A percentile compares a stretch with the other conserved stretches of the same genome.
Evolutionary conservation across 2,888 invertebrate species (phyloP).

Genomic region (Cordilura impudica): DNA sequence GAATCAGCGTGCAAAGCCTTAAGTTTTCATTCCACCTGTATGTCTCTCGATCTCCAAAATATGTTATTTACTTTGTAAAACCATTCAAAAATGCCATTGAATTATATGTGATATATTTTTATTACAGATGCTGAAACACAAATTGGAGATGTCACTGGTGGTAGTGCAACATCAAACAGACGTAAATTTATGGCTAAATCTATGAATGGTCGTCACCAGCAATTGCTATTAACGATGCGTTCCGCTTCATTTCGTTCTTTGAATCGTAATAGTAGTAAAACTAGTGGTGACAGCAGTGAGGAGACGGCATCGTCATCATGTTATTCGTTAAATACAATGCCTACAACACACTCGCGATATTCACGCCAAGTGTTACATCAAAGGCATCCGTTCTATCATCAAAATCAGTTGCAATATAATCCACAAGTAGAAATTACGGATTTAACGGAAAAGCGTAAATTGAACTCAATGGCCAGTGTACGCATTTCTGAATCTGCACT

Average conservation of each 20-base stretch:
- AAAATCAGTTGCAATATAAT: constrained; percentile 39
- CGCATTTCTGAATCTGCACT: constrained; percentile 70
- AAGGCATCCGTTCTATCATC: constrained; percentile 43
- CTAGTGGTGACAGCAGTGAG: constrained; percentile 17
- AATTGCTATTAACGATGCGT: constrained; percentile 67
- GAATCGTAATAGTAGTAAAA: constrained; percentile 61
- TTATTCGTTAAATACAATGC: constrained; percentile 35
- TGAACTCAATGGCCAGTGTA: constrained; percentile 68
- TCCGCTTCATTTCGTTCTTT: constrained; percentile 69
- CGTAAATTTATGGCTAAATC: not conserved
- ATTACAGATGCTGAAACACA: constrained; percentile 14
- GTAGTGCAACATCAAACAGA: not conserved
- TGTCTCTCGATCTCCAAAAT: too few relatives aligned
- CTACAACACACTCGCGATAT: constrained; percentile 32
- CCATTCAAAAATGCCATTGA: too few relatives aligned
- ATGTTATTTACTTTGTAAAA: too few relatives aligned
- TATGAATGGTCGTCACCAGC: constrained; percentile 1
- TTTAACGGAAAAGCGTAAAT: constrained; percentile 66
- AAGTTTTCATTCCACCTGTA: too few relatives aligned
- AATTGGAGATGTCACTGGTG: not conserved
- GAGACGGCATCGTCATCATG: constrained; percentile 42
- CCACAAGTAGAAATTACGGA: constrained; percentile 63
- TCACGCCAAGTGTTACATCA: constrained; percentile 60
- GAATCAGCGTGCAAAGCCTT: too few relatives aligned
- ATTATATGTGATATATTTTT: too few relatives aligned